These are phyloP conservation scores for Leptinotarsa haldemani DNA, from an alignment of 2,888 invertebrate genomes.

Conservation along the genomic window DNA sequence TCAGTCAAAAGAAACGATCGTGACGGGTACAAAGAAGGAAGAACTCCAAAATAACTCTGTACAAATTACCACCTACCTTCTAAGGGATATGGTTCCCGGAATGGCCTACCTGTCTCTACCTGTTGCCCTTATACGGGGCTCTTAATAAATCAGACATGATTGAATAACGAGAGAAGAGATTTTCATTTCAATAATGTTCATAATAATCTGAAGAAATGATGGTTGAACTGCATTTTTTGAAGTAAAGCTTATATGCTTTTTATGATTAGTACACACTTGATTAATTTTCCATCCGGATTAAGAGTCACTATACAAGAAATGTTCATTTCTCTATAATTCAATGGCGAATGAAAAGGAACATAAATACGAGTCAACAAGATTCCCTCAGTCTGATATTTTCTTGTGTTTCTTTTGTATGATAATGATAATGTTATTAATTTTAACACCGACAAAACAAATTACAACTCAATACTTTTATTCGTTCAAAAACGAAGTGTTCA, in stretches of 20 bases:
- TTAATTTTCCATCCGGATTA: no score
- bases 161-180: background rate
- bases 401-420: no score
- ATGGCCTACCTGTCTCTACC: constrained; percentile 21
- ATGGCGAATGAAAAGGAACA: no score
- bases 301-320: no score
- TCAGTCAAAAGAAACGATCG: constrained; percentile 17
- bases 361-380: no score
- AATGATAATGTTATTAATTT: no score
- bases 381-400: no score
- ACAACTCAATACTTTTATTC: no score
- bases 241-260: background rate
- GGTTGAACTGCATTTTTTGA: background rate
- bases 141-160: constrained; percentile 14
- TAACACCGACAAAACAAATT: no score
- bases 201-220: background rate
- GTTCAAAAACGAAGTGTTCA: no score
- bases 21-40: constrained; percentile 22
- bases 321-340: no score
- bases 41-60: constrained; percentile 24
- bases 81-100: constrained; percentile 19
- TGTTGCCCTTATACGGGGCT: constrained; percentile 11
- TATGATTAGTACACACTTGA: background rate
- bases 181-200: background rate
- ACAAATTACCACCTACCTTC: constrained; percentile 25